A percentile compares a stretch with the other conserved stretches of the same genome.
phyloP scores from a whole-genome alignment of 2,113 vertebrate species.

The Macroglossus sobrinus region DNA sequence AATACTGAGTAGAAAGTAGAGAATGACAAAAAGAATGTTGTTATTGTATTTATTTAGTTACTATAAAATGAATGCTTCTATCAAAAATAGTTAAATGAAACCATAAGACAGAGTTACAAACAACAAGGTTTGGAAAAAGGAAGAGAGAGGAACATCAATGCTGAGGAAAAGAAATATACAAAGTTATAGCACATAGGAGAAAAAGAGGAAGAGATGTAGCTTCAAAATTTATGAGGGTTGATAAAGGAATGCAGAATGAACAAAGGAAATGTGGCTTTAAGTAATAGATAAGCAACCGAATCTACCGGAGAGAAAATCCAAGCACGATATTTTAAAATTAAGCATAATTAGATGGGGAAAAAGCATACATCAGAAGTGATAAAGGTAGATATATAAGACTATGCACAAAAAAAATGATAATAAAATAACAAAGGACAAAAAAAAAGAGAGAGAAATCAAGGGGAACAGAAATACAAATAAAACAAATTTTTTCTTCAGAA shows the following conservation, averaged over 20 bases:
- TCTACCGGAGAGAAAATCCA: not conserved
- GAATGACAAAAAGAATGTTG: not conserved
- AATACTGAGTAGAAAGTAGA: not conserved
- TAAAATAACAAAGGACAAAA: slow-evolving; percentile 20
- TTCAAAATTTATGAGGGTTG: not conserved
- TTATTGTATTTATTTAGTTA: slow-evolving; percentile 22
- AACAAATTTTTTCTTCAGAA: slow-evolving; percentile 54
- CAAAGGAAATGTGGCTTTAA: not conserved
- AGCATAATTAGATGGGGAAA: slow-evolving; percentile 15
- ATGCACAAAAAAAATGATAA: not conserved
- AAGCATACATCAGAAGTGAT: not conserved
- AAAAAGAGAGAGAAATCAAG: not conserved
- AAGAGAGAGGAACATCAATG: not conserved
- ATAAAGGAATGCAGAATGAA: not conserved
- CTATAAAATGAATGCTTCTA: not conserved
- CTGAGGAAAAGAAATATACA: not conserved
- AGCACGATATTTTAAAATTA: slow-evolving; percentile 31
- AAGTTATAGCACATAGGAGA: not conserved
- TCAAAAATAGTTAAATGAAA: slow-evolving; percentile 43
- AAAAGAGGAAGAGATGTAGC: not conserved
- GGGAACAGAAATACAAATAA: not conserved
- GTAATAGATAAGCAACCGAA: not conserved
- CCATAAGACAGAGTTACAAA: not conserved
- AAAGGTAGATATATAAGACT: slow-evolving; percentile 1
- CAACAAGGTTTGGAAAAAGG: not conserved